Percentiles rank a stretch among this genome's conserved stretches.
Evolutionary conservation across 2,888 invertebrate species (phyloP).

Genomic region (Agrotis clavis): DNA sequence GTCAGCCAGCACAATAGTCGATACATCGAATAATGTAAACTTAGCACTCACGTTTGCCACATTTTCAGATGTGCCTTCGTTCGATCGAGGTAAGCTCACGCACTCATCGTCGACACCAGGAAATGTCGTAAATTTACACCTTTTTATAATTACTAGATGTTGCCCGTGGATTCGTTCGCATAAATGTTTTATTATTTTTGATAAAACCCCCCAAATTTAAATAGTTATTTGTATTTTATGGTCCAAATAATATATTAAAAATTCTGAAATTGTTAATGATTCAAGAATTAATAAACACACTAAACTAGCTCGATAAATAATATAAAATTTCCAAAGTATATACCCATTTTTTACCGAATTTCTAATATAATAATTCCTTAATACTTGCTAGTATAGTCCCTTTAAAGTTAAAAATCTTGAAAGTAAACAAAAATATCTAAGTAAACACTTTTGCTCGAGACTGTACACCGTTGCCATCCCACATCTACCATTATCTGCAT

Average conservation of each 20-base stretch:
- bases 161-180: constrained; percentile 50
- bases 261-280: too few relatives aligned
- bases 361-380: background rate
- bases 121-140: constrained; percentile 85
- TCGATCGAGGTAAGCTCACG: constrained; percentile 87
- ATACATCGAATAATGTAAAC: constrained; percentile 62
- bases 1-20: constrained; percentile 61
- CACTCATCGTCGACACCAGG: constrained; percentile 82
- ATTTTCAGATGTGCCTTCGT: constrained; percentile 87
- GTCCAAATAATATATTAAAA: too few relatives aligned
- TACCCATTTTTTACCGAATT: too few relatives aligned
- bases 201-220: background rate
- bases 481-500: constrained; percentile 60
- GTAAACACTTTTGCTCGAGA: constrained; percentile 38
- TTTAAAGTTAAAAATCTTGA: too few relatives aligned
- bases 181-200: constrained; percentile 41
- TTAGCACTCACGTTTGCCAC: constrained; percentile 81
- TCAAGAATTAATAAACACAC: background rate
- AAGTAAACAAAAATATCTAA: background rate
- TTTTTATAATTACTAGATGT: constrained; percentile 64
- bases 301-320: background rate
- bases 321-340: too few relatives aligned
- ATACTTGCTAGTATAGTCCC: constrained; percentile 9
- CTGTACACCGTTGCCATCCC: constrained; percentile 59
- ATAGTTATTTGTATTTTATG: background rate